phyloP scores from a whole-genome alignment of 2,797 vertebrate genomes.

The Liasis olivaceus region DNA sequence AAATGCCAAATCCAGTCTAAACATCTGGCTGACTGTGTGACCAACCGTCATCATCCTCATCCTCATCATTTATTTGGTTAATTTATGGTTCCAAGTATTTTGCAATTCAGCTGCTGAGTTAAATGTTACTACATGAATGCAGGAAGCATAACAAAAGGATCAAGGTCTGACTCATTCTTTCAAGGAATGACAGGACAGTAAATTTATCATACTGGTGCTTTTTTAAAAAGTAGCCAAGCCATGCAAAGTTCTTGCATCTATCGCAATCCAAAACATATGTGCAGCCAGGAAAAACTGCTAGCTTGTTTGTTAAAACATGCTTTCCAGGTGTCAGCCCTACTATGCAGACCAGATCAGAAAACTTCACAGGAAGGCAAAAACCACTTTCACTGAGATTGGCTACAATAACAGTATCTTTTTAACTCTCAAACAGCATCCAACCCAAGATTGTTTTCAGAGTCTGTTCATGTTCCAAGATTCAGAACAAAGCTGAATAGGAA shows the following conservation, averaged over 20 bases:
- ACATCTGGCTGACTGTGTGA: too few species aligned
- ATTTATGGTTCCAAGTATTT: background rate
- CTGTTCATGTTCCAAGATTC: background rate
- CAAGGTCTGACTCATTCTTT: conserved; percentile 50
- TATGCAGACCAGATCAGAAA: background rate
- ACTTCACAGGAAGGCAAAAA: background rate
- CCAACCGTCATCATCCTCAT: too few species aligned
- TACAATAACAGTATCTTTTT: background rate
- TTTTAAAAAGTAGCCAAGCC: conserved; percentile 59
- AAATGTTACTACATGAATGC: background rate
- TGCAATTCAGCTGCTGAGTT: background rate
- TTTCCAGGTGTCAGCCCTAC: conserved; percentile 6
- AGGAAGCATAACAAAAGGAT: conserved; percentile 33
- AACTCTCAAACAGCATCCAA: background rate
- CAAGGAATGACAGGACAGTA: conserved; percentile 51
- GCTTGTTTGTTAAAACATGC: conserved; percentile 42
- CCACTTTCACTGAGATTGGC: background rate
- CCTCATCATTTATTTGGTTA: background rate
- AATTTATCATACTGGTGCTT: conserved; percentile 10
- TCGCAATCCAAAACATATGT: conserved; percentile 58
- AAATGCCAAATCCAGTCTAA: too few species aligned
- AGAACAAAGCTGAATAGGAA: background rate
- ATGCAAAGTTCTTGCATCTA: conserved; percentile 48
- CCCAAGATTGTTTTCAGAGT: background rate
- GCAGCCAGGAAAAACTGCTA: conserved; percentile 42